Base-by-base conservation (phyloP, 2,888 invertebrate species). In the Microctonus aethiopoides region DNA sequence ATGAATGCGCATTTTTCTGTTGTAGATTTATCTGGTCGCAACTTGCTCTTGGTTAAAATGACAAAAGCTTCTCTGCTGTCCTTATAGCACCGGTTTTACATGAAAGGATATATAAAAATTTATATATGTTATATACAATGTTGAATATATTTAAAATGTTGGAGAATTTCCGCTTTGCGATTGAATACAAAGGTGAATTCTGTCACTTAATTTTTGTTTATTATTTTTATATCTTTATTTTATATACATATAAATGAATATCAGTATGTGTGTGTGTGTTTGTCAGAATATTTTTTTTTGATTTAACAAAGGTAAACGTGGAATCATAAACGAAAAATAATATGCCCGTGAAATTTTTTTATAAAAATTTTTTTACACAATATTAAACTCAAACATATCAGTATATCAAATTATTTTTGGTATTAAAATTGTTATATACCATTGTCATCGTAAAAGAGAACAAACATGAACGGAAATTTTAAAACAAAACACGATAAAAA, bases 1-100 rank as follows among this genome's bases (percentile, higher is more conserved):
- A 22, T 20, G 54, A 41, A 66, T 56, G 39, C 10, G 29, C 39
- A 66, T 65, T 65, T 65, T n/a, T 65, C 54, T 65, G 41, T 57
- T 41, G 39, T 39, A 16, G 16, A 66, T 41, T 59, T 66, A 59
- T 66, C 56, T 65, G 24, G 22, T 29, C 9, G 29, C 46, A 26
- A 51, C 13, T 24, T 51, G 24, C 46, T 29, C 16, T n/a, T 20
- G n/a, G 29, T 6, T 54, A n/a, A 36, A 24, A 20, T 24, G n/a
- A 22, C 39, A 39, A 60, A 60, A 60, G 24, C 60, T 22, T 13
- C 7, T 60, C 22, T 60, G 22, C 29, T 29, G 39, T 41, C 24
- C n/a, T 39, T 6, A 16, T n/a, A 16, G 2, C 7, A 16, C 16
- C 1, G 16, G 4, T 10, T n/a, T 3, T 39, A n/a, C 5, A 39